Conservation (phyloP, 2,888 invertebrate genomes). For the Melanargia galathea region DNA sequence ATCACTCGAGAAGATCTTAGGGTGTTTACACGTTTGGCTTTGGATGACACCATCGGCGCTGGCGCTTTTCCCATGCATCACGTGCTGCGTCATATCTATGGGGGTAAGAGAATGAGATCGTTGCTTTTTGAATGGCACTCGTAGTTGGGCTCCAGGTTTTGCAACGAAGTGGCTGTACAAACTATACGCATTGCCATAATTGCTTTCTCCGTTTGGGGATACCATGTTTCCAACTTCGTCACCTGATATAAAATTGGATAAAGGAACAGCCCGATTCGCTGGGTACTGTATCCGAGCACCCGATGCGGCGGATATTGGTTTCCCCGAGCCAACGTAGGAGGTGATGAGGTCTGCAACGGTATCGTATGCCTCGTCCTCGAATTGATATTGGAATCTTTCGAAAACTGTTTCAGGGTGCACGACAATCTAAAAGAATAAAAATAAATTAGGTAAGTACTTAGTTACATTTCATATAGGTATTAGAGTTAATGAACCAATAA, state of each 20-base stretch:
- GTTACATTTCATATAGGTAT: not conserved
- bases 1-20: slow-evolving; percentile 73
- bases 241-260: slow-evolving; percentile 84
- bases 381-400: slow-evolving; percentile 94
- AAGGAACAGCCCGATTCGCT: slow-evolving; percentile 89
- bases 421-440: slow-evolving; percentile 83
- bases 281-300: slow-evolving; percentile 94
- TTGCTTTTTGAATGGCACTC: slow-evolving; percentile 80
- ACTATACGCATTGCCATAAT: slow-evolving; percentile 74
- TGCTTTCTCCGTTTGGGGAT: slow-evolving; percentile 63
- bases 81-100: slow-evolving; percentile 73
- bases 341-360: slow-evolving; percentile 96
- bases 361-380: slow-evolving; percentile 96
- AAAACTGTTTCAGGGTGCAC: slow-evolving; percentile 95
- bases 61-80: slow-evolving; percentile 83
- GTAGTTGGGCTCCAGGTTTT: slow-evolving; percentile 67
- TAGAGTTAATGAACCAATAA: no score
- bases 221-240: slow-evolving; percentile 63
- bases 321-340: slow-evolving; percentile 94
- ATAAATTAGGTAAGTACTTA: not conserved
- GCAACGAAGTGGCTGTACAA: slow-evolving; percentile 74
- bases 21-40: slow-evolving; percentile 66
- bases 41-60: slow-evolving; percentile 88
- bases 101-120: slow-evolving; percentile 91
- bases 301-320: slow-evolving; percentile 93